Evolutionary conservation across 2,888 invertebrate species (phyloP), one percentile per base, ranked within the genome.

Genomic region (Eupithecia pulchellata): DNA sequence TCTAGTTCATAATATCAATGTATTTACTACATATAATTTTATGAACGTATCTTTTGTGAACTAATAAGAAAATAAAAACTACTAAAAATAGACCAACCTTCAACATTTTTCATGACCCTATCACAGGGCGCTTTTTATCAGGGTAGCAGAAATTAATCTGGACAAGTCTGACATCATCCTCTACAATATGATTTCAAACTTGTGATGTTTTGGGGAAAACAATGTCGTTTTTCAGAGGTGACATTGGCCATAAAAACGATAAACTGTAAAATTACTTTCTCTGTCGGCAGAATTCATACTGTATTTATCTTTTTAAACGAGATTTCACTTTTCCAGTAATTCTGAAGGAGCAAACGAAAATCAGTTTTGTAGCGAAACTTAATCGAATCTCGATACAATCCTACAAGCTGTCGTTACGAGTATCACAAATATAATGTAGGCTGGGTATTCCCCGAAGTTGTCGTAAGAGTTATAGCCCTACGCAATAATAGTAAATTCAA

Each of bases 401-500:
- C 66, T 29, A 25, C 30, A 20, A 32, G 32, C 27, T 62, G 61
- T 60, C 57, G 57, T 60, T 63, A n/a, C n/a, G n/a, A n/a, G n/a
- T n/a, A 68, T 66, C 63, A 58, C 70, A 64, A 71, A 29, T 34
- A 66, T 64, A 62, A 70, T 57, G 58, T 63, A 52, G 32, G 17
- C n/a, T 68, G 42, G 20, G 30, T 32, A 71, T 64, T 61, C 34
- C 72, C 55, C 71, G 4, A 61, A 67, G 73, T 71, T 67, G 30
- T 36, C 9, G 27, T 36, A n/a, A 30, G 74, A 75, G 67, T 76
- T 73, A 72, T 68, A 55, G 67, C 72, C 70, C 71, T 75, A 69
- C 73, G 71, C 70, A 58, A 71, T 76, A 72, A 71, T 70, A 72
- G 69, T 75, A 76, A 73, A 69, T 69, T 34, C 42, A 42, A 29